Evolutionary conservation across 2,888 invertebrate genomes (phyloP).

Genomic region (Tinea trinotella): DNA sequence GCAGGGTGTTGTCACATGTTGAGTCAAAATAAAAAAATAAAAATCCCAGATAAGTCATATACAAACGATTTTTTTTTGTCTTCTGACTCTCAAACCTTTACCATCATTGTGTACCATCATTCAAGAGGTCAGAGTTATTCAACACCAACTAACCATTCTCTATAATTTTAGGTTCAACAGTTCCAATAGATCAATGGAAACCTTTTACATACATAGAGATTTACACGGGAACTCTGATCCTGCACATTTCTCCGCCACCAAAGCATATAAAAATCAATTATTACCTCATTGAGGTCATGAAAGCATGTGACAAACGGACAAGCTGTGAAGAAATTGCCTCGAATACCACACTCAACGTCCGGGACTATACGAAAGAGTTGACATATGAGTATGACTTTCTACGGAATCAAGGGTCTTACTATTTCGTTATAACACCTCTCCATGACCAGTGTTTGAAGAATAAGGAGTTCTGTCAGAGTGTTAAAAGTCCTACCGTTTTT

Average conservation of each 20-base stretch:
- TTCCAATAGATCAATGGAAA: constrained; percentile 47
- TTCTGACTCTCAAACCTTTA: no score
- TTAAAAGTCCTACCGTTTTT: constrained; percentile 49
- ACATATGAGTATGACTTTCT: constrained; percentile 45
- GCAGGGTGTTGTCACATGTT: no score
- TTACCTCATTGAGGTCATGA: constrained; percentile 43
- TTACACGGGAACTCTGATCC: constrained; percentile 39
- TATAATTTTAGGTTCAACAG: constrained; percentile 48
- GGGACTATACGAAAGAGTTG: constrained; percentile 41
- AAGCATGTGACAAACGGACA: constrained; percentile 33
- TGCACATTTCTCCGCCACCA: constrained; percentile 54
- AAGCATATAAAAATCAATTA: constrained; percentile 37
- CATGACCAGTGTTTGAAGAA: constrained; percentile 36
- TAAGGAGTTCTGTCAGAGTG: constrained; percentile 33
- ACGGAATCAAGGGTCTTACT: constrained; percentile 43
- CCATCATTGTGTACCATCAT: no score
- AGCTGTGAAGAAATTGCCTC: constrained; percentile 28
- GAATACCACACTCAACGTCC: constrained; percentile 29
- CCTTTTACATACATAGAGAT: constrained; percentile 62
- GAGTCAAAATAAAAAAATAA: no score
- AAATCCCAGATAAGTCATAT: no score
- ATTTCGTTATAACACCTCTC: constrained; percentile 48
- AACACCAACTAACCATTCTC: no score
- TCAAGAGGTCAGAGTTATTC: no score
- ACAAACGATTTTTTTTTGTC: no score